A percentile compares a stretch with the other conserved stretches of the same genome.
These are phyloP conservation scores for Monochamus saltuarius DNA, from an alignment of 1,140 invertebrate species.

Conservation along the genomic window DNA sequence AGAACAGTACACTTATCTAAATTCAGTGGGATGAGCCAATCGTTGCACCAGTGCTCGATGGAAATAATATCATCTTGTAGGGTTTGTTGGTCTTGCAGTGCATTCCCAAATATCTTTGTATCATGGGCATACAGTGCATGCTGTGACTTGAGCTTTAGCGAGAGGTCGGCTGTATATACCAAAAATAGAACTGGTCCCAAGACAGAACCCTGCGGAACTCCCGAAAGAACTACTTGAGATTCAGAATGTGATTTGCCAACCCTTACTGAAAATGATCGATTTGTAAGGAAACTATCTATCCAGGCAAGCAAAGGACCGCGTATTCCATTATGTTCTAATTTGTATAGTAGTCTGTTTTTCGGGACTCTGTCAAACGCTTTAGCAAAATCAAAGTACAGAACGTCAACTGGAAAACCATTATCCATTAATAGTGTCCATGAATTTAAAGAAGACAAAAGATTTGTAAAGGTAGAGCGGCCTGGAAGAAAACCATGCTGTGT, in stretches of 20 bases:
- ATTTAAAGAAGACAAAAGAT: neutral
- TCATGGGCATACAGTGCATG: too few relatives aligned
- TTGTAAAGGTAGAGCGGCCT: neutral
- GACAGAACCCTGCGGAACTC: conserved; percentile 20
- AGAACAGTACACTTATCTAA: too few relatives aligned
- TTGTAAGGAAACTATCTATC: conserved; percentile 5
- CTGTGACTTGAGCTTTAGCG: neutral
- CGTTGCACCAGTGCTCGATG: too few relatives aligned
- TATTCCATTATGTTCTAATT: conserved; percentile 15
- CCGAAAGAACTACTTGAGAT: conserved; percentile 5
- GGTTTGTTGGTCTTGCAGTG: too few relatives aligned
- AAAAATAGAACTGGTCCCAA: conserved; percentile 17
- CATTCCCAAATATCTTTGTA: too few relatives aligned
- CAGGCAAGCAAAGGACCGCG: conserved; percentile 5
- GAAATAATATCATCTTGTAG: too few relatives aligned
- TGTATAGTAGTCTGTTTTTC: conserved; percentile 3
- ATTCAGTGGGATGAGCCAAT: too few relatives aligned
- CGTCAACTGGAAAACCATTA: neutral
- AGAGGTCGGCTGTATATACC: conserved; percentile 8
- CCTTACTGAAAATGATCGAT: conserved; percentile 6
- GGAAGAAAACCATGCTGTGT: too few relatives aligned
- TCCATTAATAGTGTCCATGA: conserved; percentile 1
- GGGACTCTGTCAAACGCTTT: conserved; percentile 15
- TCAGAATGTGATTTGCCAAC: conserved; percentile 1
- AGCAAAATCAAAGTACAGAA: conserved; percentile 19